These are phyloP conservation scores for Gadopsis marmoratus DNA, from an alignment of 2,797 vertebrate species.

Conservation along the genomic window DNA sequence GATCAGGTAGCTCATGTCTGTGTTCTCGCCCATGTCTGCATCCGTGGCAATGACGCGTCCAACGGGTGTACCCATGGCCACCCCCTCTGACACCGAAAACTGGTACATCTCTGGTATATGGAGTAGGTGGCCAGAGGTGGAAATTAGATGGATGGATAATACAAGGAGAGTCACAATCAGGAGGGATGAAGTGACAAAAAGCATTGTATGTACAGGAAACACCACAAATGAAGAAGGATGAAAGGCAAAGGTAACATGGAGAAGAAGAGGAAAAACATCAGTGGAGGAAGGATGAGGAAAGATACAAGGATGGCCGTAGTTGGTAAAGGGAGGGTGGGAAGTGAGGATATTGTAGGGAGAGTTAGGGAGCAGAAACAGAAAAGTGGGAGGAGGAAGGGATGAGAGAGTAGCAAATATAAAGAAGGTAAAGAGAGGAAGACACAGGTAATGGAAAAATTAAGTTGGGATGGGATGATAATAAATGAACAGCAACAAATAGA, in stretches of 20 bases:
- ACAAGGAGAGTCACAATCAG: not conserved
- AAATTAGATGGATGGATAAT: slow-evolving; percentile 21
- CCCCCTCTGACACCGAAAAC: slow-evolving; percentile 93
- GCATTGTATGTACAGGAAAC: slow-evolving; percentile 1
- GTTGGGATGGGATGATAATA: slow-evolving; percentile 14
- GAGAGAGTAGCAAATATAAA: slow-evolving; percentile 34
- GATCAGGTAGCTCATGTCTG: slow-evolving; percentile 96
- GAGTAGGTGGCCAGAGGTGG: slow-evolving; percentile 10
- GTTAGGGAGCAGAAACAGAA: slow-evolving; percentile 28
- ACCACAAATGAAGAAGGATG: slow-evolving; percentile 20
- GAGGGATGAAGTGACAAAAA: not conserved
- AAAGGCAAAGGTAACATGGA: slow-evolving; percentile 17
- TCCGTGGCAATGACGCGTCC: slow-evolving; percentile 95
- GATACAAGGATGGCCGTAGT: slow-evolving; percentile 20
- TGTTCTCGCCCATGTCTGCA: slow-evolving; percentile 96
- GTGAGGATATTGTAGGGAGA: slow-evolving; percentile 29
- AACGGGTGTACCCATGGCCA: slow-evolving; percentile 89
- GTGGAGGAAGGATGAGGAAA: slow-evolving; percentile 21
- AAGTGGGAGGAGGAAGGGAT: slow-evolving; percentile 13
- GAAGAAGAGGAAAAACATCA: slow-evolving; percentile 5
- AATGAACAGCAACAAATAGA: slow-evolving; percentile 28
- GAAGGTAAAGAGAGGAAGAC: not conserved
- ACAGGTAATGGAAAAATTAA: slow-evolving; percentile 14
- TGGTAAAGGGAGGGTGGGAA: slow-evolving; percentile 11
- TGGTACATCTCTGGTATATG: slow-evolving; percentile 94